Base-by-base conservation (phyloP, 2,797 vertebrate species). In the Parambassis ranga region DNA sequence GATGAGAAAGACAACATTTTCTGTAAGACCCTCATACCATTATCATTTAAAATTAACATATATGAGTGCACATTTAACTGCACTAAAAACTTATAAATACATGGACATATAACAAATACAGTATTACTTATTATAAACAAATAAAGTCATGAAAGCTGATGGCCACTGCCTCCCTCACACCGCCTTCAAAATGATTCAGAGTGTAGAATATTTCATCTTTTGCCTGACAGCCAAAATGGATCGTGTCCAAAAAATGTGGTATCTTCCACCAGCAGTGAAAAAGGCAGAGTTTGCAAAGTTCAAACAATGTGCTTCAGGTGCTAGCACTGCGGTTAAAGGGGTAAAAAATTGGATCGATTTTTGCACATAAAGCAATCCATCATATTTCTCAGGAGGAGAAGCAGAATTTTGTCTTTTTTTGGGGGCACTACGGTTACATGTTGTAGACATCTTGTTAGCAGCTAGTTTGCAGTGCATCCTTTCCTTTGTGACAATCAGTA, bases 221-320 rank as follows among this genome's bases (percentile, higher is more conserved):
- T 70, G 61, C 55, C 65, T 65, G 38, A 67, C 55, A 79, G 80
- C 51, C 47, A 66, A 75, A 71, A 76, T 85, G 66, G 75, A 73
- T 73, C 44, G 31, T 3, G 5, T 68, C 74, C 71, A 77, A 80
- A 75, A n/a, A 67, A 53, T 20, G 24, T 31, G 46, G 20, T 41
- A 51, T 77, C 44, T 44, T 35, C 56, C 22, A 49, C 18, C 59
- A 59, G 71, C 48, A 32, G 13, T 24, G 27, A 64, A 49, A 41
- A 46, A 35, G 20, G 16, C 23, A 37, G 51, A 59, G 37, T 58
- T 49, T 80, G 36, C 33, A 65, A 75, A 71, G 77, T 81, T 80
- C 66, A 77, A 58, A 71, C 47, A 71, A 48, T 57, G 19, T 38
- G 71, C 71, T 68, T 28, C 10, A 20, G 71, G 79, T 79, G 62